Conservation (phyloP, 2,797 vertebrate genomes). For the Cynopterus sphinx region DNA sequence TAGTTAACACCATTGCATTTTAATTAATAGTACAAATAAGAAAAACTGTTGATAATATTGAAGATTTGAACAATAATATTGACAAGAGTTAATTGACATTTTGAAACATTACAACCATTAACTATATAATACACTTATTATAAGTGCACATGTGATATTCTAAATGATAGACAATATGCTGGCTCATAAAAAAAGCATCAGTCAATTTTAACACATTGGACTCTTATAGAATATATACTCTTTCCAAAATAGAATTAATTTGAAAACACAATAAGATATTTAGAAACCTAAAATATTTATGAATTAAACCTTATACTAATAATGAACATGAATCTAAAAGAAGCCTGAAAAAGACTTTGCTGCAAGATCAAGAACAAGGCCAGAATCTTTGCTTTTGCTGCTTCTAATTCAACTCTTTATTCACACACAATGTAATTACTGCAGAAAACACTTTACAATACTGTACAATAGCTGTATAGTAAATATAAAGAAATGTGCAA, state of each 20-base stretch:
- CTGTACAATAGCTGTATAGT: background rate
- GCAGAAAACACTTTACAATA: background rate
- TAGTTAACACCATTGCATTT: background rate
- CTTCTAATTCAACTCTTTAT: background rate
- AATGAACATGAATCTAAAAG: background rate
- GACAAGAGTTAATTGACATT: background rate
- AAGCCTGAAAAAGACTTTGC: background rate
- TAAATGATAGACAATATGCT: background rate
- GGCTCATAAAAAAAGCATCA: background rate
- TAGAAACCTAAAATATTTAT: background rate
- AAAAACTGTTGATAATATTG: background rate
- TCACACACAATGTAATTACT: background rate
- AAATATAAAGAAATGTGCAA: background rate
- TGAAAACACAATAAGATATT: background rate
- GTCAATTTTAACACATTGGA: background rate
- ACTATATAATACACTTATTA: background rate
- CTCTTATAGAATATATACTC: background rate
- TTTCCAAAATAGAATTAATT: constrained; percentile 18
- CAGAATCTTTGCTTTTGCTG: background rate
- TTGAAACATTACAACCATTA: background rate
- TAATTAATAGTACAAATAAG: background rate
- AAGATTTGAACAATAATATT: background rate
- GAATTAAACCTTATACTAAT: background rate
- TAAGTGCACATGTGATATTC: background rate
- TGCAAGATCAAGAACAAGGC: background rate